phyloP scores from a whole-genome alignment of 1,140 invertebrate genomes.

The Schmidtea mediterranea region DNA sequence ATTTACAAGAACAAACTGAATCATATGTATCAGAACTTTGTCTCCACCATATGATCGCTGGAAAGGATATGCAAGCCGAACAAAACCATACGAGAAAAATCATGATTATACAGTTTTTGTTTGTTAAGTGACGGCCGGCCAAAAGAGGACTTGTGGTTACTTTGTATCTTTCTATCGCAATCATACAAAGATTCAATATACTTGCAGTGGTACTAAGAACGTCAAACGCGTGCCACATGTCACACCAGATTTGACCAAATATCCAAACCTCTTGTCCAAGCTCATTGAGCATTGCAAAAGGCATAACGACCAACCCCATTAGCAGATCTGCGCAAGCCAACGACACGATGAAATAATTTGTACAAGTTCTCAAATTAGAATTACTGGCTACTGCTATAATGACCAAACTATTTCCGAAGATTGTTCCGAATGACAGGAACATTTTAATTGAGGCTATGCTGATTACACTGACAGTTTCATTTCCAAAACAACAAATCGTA shows the following conservation, averaged over 20 bases:
- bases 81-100: slow-evolving; percentile 70
- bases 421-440: background rate
- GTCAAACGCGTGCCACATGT: slow-evolving; percentile 83
- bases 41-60: slow-evolving; percentile 66
- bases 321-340: slow-evolving; percentile 17
- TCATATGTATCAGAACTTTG: background rate
- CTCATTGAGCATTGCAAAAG: slow-evolving; percentile 11
- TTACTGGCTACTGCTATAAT: background rate
- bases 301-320: slow-evolving; percentile 15
- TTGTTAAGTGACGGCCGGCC: slow-evolving; percentile 72
- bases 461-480: too few relatives aligned
- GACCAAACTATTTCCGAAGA: slow-evolving; percentile 2
- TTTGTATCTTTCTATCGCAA: slow-evolving; percentile 42
- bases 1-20: slow-evolving; percentile 19
- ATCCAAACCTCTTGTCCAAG: slow-evolving; percentile 34
- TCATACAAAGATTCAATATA: slow-evolving; percentile 77
- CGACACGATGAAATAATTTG: slow-evolving; percentile 17
- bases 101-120: slow-evolving; percentile 60
- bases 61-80: slow-evolving; percentile 67
- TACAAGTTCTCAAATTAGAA: slow-evolving; percentile 4
- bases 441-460: background rate
- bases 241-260: slow-evolving; percentile 63
- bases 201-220: slow-evolving; percentile 83
- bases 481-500: too few relatives aligned
- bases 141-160: slow-evolving; percentile 91